Evolutionary conservation across 1,140 invertebrate genomes (phyloP), one percentile per base, ranked within the genome.

Genomic region (Ganaspis sp.): DNA sequence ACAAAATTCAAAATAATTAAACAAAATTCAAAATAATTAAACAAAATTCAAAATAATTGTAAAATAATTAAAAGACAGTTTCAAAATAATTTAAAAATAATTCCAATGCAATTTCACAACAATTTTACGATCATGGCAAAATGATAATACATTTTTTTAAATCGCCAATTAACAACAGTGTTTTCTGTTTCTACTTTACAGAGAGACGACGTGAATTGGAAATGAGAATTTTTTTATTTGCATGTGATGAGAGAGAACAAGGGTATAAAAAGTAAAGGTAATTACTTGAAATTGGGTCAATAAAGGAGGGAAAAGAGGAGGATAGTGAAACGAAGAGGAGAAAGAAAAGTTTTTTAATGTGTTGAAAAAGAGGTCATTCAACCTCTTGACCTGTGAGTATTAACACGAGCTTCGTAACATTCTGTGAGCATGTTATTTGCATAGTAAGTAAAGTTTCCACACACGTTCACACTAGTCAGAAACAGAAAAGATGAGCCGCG

Each of bases 321-420:
- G n/a, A 49, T 1, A 49, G 45, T 17, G n/a, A 17, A 4, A 15
- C 8, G 45, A 17, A 49, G 17, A 49, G 45, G 45, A n/a, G 15
- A 49, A 49, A 49, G 45, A 49, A 49, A 49, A n/a, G n/a, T 49
- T 17, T 49, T 49, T 49, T n/a, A 4, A n/a, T 49, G 45, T 49
- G 45, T 49, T 49, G 3, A 49, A 54, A 54, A 58, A 58, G 19
- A 12, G 53, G 53, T 58, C 53, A 12, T 58, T 58, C 53, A 58
- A 58, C 53, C 53, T 58, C 53, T 58, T 58, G 53, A 58, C 53
- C 53, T 58, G 53, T 9, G 53, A 58, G 21, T 58, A 58, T 58
- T 23, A 21, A 58, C 53, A 58, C 53, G 8, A 23, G 19, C 53
- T 23, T 58, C 19, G 19, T 58, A 23, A 58, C 53, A 58, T 58